A percentile compares a stretch with the other conserved stretches of the same genome.
phyloP scores from a whole-genome alignment of 2,888 invertebrate genomes.

The Aleiodes leptofemur region DNA sequence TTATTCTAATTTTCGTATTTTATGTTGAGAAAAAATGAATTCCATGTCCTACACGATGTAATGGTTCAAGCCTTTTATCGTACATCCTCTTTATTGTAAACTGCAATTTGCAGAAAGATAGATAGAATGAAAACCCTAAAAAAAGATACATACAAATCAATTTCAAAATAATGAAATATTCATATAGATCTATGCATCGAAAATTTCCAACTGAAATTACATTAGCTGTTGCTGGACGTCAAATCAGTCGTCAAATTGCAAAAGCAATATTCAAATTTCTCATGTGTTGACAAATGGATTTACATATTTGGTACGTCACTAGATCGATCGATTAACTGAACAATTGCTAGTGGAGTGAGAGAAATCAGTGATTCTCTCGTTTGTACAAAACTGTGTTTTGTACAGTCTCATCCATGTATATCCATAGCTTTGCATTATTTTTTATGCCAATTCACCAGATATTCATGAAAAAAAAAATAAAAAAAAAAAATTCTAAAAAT shows the following conservation, averaged over 20 bases:
- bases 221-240: conserved; percentile 48
- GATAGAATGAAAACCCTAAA: not conserved
- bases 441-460: not conserved
- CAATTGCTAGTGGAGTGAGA: conserved; percentile 42
- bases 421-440: conserved; percentile 7
- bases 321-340: conserved; percentile 64
- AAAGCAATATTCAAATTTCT: conserved; percentile 69
- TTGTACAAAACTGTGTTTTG: conserved; percentile 14
- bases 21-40: too few species aligned
- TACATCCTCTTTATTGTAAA: too few species aligned
- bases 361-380: conserved; percentile 3
- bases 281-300: conserved; percentile 68
- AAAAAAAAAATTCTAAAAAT: too few species aligned
- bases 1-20: too few species aligned
- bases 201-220: conserved; percentile 36
- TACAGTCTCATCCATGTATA: conserved; percentile 15
- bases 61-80: too few species aligned
- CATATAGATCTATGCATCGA: conserved; percentile 17
- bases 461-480: not conserved
- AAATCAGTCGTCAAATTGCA: conserved; percentile 67
- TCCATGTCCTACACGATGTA: too few species aligned
- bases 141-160: conserved; percentile 15
- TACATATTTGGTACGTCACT: conserved; percentile 63
- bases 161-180: conserved; percentile 21
- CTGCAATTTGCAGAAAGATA: too few species aligned